Base-by-base conservation (phyloP, 2,888 invertebrate genomes). In the Arctia plantaginis region DNA sequence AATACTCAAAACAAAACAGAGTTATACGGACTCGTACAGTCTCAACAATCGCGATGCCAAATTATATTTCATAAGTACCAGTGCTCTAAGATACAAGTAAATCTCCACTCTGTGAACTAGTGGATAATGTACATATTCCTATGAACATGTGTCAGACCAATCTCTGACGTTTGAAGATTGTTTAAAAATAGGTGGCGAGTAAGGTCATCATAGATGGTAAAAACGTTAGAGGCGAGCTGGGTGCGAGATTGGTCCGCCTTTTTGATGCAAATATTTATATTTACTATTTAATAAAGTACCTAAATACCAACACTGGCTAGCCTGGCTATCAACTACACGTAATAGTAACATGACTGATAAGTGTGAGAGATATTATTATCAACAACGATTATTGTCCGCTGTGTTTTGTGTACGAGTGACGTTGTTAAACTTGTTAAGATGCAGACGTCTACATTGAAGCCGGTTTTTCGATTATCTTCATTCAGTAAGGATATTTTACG, bases 401-500 rank as follows among this genome's bases (percentile, higher is more conserved):
- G 33, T 35, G 59, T 41, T 30, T 35, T 70, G 69, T 74, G 39
- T 66, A 41, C 67, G 64, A 68, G 27, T 70, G 33, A 39, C 59
- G 20, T 64, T 47, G 66, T 39, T 39, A 85, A 72, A 13, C 15
- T 64, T 47, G 66, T 39, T 39, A 85, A 72, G 13, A 84, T 84
- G 83, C 83, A 72, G 75, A 73, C 76, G 59, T 59, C 65, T 0
- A 81, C 69, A 33, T 69, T 78, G 10, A 85, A 69, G 51, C 74
- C 76, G n/a, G 41, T 81, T 20, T 66, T 77, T 55, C 81, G 47
- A 69, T 69, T 85, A 71, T 62, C 73, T 39, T 62, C 55, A 0
- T 23, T 73, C 20, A 76, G 74, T 75, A 84, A 81, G 64, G 70
- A 75, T 39, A 75, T 75, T 44, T 35, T 72, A 13, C 80, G 83